Conservation (phyloP, 2,113 vertebrate species). For the Xenopus laevis region DNA sequence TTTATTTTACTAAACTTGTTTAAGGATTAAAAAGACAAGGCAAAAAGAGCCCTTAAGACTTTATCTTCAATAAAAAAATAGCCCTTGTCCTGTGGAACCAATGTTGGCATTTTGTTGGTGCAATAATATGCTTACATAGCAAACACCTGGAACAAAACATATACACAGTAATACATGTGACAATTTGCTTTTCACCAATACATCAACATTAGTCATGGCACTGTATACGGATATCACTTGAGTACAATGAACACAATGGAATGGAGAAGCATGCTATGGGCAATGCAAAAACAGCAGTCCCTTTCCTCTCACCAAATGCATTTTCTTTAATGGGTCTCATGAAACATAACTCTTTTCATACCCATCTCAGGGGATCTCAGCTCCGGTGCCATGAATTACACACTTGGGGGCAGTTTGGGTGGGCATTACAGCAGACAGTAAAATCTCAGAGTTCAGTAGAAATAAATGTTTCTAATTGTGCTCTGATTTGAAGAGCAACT, state of each 20-base stretch:
- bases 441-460: no score
- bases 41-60: background rate
- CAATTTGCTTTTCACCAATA: slow-evolving; percentile 11
- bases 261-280: slow-evolving; percentile 29
- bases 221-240: slow-evolving; percentile 3
- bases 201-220: slow-evolving; percentile 14
- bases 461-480: no score
- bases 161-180: slow-evolving; percentile 28
- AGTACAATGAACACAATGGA: slow-evolving; percentile 24
- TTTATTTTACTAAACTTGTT: no score
- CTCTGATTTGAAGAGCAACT: no score
- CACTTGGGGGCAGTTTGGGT: no score
- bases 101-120: slow-evolving; percentile 29
- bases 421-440: no score
- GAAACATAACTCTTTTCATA: no score
- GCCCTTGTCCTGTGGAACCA: slow-evolving; percentile 20
- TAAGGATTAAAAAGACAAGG: background rate
- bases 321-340: background rate
- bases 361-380: no score
- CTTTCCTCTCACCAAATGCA: background rate
- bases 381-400: no score
- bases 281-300: slow-evolving; percentile 7
- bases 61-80: slow-evolving; percentile 23
- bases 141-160: slow-evolving; percentile 39
- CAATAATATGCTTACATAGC: slow-evolving; percentile 34